These are phyloP conservation scores for Coluber constrictor DNA, from an alignment of 2,797 vertebrate species.

Conservation along the genomic window DNA sequence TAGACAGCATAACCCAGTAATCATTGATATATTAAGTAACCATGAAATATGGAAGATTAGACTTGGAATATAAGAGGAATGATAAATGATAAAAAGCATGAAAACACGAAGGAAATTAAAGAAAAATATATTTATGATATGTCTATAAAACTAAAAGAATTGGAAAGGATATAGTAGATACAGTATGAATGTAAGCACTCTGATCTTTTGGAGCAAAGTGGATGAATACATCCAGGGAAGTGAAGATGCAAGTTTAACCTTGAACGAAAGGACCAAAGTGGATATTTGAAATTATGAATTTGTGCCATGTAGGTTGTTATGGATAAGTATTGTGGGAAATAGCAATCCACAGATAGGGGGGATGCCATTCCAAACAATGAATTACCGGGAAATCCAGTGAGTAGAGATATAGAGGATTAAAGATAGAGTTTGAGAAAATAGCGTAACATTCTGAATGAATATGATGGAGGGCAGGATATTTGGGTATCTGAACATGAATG, in stretches of 20 bases:
- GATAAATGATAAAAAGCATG: not conserved
- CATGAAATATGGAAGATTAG: not conserved
- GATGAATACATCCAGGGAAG: not conserved
- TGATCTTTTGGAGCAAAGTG: not conserved
- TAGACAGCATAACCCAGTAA: not conserved
- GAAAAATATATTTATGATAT: not conserved
- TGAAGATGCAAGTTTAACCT: not conserved
- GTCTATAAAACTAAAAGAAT: not conserved
- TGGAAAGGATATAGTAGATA: not conserved
- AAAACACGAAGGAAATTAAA: not conserved
- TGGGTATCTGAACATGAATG: not conserved
- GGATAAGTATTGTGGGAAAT: not conserved
- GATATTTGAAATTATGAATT: not conserved
- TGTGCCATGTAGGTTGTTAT: not conserved
- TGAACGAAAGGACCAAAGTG: not conserved
- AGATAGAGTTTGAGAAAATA: not conserved
- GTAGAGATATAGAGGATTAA: not conserved
- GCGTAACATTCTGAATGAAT: not conserved
- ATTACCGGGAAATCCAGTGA: not conserved
- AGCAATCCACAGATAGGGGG: not conserved
- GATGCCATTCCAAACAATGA: not conserved
- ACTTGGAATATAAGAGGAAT: not conserved
- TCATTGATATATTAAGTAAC: not conserved
- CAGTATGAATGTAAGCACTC: not conserved
- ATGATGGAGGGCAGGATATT: not conserved